A percentile compares a stretch with the other conserved stretches of the same genome.
Evolutionary conservation across 2,113 vertebrate species (phyloP).

Genomic region (Syngnathus floridae): DNA sequence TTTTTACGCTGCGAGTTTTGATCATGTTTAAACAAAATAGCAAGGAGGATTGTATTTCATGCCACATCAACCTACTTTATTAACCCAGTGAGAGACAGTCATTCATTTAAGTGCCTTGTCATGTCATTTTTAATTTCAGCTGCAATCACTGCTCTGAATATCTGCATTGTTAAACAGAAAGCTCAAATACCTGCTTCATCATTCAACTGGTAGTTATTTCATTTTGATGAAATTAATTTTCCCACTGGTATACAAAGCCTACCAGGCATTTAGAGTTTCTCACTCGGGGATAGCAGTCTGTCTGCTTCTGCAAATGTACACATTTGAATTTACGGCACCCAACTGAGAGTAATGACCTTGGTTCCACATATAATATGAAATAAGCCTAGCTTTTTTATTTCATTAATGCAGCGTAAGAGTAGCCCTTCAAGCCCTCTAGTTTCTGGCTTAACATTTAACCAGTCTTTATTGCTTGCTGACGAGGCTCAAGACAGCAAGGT

Average conservation of each 20-base stretch:
- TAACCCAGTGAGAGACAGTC: constrained; percentile 11
- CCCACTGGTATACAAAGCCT: constrained; percentile 37
- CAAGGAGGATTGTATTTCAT: constrained; percentile 3
- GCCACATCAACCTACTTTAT: constrained; percentile 14
- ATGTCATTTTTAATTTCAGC: constrained; percentile 47
- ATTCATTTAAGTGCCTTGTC: constrained; percentile 36
- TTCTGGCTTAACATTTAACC: constrained; percentile 69
- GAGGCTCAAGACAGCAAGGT: constrained; percentile 68
- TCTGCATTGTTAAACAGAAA: constrained; percentile 55
- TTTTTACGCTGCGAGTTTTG: constrained; percentile 10
- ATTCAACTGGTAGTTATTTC: constrained; percentile 56
- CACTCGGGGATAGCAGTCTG: constrained; percentile 11
- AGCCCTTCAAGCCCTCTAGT: constrained; percentile 69
- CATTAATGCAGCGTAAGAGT: constrained; percentile 61
- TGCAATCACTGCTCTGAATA: constrained; percentile 58
- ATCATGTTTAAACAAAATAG: constrained; percentile 11
- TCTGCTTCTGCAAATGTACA: constrained; percentile 2
- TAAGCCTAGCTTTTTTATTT: constrained; percentile 70
- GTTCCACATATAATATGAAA: constrained; percentile 73
- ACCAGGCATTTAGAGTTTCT: constrained; percentile 32
- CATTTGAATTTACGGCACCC: constrained; percentile 56
- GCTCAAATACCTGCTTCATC: constrained; percentile 57
- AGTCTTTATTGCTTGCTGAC: constrained; percentile 69
- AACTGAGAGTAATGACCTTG: constrained; percentile 71
- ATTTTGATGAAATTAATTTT: constrained; percentile 34